Evolutionary conservation across 2,797 vertebrate genomes (phyloP).

Genomic region (Miichthys miiuy): DNA sequence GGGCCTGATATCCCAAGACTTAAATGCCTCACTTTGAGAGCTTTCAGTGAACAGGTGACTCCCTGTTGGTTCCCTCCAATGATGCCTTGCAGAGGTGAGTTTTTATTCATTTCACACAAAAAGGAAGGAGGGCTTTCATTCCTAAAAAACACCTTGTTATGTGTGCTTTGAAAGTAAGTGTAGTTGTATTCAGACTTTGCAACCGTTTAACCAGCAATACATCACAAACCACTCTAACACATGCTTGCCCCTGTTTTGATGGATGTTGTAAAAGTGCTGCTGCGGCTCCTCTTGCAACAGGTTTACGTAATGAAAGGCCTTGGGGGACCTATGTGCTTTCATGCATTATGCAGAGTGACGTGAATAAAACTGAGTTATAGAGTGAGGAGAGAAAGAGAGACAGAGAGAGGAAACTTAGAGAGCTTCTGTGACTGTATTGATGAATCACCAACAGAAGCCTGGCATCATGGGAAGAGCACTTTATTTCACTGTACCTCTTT

Average conservation of each 20-base stretch:
- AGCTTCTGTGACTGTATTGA: conserved; percentile 55
- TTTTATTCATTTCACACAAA: conserved; percentile 37
- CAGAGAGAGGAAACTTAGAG: conserved; percentile 51
- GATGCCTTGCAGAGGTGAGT: conserved; percentile 50
- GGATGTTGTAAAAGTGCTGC: conserved; percentile 73
- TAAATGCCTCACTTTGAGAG: conserved; percentile 40
- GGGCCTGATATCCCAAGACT: conserved; percentile 32
- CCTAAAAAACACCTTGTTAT: conserved; percentile 25
- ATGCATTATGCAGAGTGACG: conserved; percentile 82
- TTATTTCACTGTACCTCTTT: conserved; percentile 38
- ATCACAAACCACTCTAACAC: conserved; percentile 58
- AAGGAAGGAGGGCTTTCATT: conserved; percentile 45
- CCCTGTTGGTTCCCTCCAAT: conserved; percentile 38
- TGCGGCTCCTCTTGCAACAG: conserved; percentile 79
- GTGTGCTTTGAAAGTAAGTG: conserved; percentile 40
- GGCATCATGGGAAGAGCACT: conserved; percentile 29
- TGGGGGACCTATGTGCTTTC: conserved; percentile 70
- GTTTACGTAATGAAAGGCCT: conserved; percentile 81
- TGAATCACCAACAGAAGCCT: conserved; percentile 59
- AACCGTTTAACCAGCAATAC: conserved; percentile 59
- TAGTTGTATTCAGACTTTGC: conserved; percentile 54
- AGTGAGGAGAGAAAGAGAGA: conserved; percentile 56
- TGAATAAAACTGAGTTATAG: conserved; percentile 76
- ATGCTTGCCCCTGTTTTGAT: conserved; percentile 61
- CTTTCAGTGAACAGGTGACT: conserved; percentile 51